These are phyloP conservation scores for Nanger granti DNA, from an alignment of 2,113 vertebrate genomes.

Conservation along the genomic window DNA sequence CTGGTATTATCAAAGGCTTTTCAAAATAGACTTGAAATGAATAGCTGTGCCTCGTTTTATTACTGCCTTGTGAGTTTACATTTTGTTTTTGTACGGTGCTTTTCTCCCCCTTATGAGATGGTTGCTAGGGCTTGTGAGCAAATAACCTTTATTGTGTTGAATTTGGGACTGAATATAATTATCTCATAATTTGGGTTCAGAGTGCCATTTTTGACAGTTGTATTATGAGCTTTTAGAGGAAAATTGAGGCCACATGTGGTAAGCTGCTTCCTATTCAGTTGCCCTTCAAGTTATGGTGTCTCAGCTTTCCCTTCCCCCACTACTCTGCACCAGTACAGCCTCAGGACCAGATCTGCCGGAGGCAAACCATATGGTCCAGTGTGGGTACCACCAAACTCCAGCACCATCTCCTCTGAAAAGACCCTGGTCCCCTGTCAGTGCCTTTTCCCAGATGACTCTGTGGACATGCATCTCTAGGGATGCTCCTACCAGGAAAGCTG, in stretches of 20 bases:
- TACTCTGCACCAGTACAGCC: not conserved
- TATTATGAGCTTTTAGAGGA: slow-evolving; percentile 44
- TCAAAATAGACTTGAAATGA: slow-evolving; percentile 77
- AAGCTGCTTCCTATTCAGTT: not conserved
- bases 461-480: not conserved
- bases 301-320: not conserved
- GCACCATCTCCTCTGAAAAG: not conserved
- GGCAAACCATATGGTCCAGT: not conserved
- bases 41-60: slow-evolving; percentile 72
- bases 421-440: not conserved
- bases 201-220: slow-evolving; percentile 62
- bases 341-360: not conserved
- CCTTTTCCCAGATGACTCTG: not conserved
- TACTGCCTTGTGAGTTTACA: slow-evolving; percentile 71
- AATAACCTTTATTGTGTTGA: slow-evolving; percentile 75
- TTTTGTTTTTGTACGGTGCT: slow-evolving; percentile 54
- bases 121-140: slow-evolving; percentile 72
- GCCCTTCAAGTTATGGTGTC: not conserved
- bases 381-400: not conserved
- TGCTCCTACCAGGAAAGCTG: not conserved
- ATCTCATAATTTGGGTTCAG: slow-evolving; percentile 70
- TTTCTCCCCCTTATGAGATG: slow-evolving; percentile 43
- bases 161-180: slow-evolving; percentile 69
- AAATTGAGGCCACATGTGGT: slow-evolving; percentile 45
- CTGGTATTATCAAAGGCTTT: slow-evolving; percentile 75